Evolutionary conservation across 2,888 invertebrate species (phyloP).

Genomic region (Aromia moschata): DNA sequence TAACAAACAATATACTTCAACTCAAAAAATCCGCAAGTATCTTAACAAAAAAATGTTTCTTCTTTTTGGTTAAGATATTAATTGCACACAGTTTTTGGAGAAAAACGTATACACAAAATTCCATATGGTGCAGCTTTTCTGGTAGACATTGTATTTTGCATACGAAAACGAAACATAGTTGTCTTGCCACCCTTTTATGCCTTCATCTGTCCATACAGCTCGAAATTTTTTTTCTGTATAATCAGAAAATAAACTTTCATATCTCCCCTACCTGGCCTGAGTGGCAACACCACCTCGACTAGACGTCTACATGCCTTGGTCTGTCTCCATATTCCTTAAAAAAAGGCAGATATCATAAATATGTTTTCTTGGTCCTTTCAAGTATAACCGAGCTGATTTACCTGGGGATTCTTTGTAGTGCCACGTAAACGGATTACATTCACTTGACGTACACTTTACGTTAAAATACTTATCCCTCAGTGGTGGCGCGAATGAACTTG

Average conservation of each 20-base stretch:
- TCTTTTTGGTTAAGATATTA: too few relatives aligned
- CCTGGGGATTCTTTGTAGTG: conserved; percentile 31
- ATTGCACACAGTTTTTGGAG: too few relatives aligned
- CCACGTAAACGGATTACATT: conserved; percentile 19
- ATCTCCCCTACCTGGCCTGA: conserved; percentile 18
- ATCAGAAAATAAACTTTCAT: conserved; percentile 22
- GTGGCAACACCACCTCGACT: conserved; percentile 13
- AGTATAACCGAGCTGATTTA: conserved; percentile 27
- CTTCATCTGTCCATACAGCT: neutral
- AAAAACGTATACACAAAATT: too few relatives aligned
- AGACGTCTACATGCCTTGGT: conserved; percentile 22
- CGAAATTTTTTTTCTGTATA: conserved; percentile 3
- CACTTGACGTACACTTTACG: conserved; percentile 22
- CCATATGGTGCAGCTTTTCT: too few relatives aligned
- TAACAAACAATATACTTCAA: too few relatives aligned
- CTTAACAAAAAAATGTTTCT: too few relatives aligned
- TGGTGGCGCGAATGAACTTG: too few relatives aligned
- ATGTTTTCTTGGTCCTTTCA: conserved; percentile 30
- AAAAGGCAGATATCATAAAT: conserved; percentile 34
- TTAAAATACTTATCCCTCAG: too few relatives aligned
- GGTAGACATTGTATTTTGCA: too few relatives aligned
- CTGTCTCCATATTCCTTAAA: conserved; percentile 34
- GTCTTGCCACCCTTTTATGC: neutral
- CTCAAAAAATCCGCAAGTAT: too few relatives aligned
- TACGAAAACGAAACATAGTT: too few relatives aligned